These are phyloP conservation scores for Ceratina australensis DNA, from an alignment of 1,140 invertebrate genomes.

Conservation along the genomic window DNA sequence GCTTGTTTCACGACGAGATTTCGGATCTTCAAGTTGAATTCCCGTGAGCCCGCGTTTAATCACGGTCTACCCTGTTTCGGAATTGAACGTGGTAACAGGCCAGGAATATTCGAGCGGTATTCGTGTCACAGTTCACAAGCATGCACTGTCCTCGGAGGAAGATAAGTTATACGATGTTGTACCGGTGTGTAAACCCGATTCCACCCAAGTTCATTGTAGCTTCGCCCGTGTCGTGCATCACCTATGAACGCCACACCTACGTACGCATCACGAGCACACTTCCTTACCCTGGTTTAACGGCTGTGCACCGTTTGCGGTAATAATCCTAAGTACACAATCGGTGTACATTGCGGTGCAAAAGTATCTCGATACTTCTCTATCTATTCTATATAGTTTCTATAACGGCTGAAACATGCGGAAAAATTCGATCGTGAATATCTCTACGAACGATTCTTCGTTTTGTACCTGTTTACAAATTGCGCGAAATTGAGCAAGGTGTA, in stretches of 20 bases:
- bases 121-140: slow-evolving; percentile 27
- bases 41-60: background rate
- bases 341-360: no score
- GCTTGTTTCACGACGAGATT: no score
- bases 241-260: slow-evolving; percentile 43
- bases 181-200: slow-evolving; percentile 16
- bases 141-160: slow-evolving; percentile 12
- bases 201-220: slow-evolving; percentile 53
- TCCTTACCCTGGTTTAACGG: slow-evolving; percentile 27
- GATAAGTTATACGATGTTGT: slow-evolving; percentile 8
- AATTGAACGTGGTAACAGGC: background rate
- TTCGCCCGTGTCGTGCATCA: slow-evolving; percentile 25
- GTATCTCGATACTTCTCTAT: no score
- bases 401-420: no score
- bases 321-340: slow-evolving; percentile 24
- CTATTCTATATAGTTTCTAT: no score
- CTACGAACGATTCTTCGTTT: no score
- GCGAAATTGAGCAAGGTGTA: no score
- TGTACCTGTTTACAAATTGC: no score
- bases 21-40: no score
- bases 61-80: background rate
- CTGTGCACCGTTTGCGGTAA: slow-evolving; percentile 12
- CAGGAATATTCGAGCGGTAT: slow-evolving; percentile 18
- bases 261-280: slow-evolving; percentile 21
- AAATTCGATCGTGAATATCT: no score